These are phyloP conservation scores for Ochlodes sylvanus DNA, from an alignment of 2,888 invertebrate species.

Conservation along the genomic window DNA sequence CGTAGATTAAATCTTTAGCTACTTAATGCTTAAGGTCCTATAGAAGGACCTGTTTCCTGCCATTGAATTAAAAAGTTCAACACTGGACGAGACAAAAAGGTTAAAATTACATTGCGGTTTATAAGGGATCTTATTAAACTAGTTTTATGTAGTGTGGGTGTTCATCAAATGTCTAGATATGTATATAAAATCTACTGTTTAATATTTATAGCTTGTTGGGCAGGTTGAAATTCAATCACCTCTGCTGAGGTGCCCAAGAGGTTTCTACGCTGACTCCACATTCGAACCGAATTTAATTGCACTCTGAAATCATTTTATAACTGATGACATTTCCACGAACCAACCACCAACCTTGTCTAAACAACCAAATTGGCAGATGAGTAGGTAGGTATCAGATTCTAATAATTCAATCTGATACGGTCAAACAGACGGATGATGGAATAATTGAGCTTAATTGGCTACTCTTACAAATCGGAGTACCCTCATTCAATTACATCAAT, in stretches of 20 bases:
- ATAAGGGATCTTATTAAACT: slow-evolving; percentile 2
- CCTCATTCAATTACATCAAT: slow-evolving; percentile 12
- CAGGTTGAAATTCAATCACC: no score
- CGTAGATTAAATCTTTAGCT: no score
- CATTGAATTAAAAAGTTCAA: background rate
- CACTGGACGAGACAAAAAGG: slow-evolving; percentile 1
- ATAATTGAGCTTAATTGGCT: slow-evolving; percentile 24
- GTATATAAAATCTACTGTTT: no score
- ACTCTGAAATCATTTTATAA: no score
- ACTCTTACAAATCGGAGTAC: slow-evolving; percentile 17
- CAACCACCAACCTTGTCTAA: no score
- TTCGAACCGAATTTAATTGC: no score
- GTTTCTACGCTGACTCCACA: no score
- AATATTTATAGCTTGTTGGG: no score
- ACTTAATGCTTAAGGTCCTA: no score
- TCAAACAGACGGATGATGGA: slow-evolving; percentile 6
- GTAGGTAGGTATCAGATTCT: background rate
- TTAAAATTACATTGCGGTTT: background rate
- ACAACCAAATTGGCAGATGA: no score
- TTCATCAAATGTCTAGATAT: background rate
- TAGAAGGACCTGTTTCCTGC: background rate
- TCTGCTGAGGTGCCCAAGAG: no score
- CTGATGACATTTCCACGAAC: no score
- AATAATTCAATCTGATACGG: background rate
- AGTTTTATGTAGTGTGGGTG: background rate